phyloP scores from a whole-genome alignment of 2,113 vertebrate species.

The Aramus guarauna region DNA sequence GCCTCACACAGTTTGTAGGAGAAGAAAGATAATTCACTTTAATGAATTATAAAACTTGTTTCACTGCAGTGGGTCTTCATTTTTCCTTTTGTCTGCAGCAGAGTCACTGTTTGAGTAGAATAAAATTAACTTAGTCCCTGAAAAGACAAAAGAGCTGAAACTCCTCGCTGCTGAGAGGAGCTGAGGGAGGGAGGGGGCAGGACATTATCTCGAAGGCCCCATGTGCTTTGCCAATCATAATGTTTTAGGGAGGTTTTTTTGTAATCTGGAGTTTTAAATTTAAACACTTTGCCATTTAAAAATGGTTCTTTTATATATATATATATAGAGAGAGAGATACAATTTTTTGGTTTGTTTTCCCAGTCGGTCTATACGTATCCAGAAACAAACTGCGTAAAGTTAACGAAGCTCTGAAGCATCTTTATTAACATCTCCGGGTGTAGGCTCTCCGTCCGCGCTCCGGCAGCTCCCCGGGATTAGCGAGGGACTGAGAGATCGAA shows the following conservation, averaged over 20 bases:
- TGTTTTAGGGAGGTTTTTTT: neutral
- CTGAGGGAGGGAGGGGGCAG: neutral
- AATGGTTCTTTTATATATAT: neutral
- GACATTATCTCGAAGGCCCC: neutral
- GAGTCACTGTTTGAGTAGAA: neutral
- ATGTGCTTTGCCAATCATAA: neutral
- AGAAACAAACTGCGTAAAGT: neutral
- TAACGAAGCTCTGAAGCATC: neutral
- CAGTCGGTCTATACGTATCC: fast-evolving
- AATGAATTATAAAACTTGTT: slow-evolving; percentile 11
- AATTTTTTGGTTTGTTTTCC: neutral
- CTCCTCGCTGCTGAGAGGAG: neutral
- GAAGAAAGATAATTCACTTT: neutral
- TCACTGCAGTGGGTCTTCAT: neutral
- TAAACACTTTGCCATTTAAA: neutral
- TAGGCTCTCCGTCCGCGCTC: neutral
- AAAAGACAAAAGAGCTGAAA: neutral
- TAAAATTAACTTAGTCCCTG: neutral
- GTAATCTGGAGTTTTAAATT: neutral
- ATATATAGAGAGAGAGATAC: no score
- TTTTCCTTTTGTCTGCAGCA: neutral
- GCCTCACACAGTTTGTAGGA: neutral
- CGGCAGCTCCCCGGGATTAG: fast-evolving
- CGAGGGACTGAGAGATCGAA: fast-evolving
- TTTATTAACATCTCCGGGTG: neutral